phyloP scores from a whole-genome alignment of 2,888 invertebrate genomes.

The Acanthosoma haemorrhoidale region DNA sequence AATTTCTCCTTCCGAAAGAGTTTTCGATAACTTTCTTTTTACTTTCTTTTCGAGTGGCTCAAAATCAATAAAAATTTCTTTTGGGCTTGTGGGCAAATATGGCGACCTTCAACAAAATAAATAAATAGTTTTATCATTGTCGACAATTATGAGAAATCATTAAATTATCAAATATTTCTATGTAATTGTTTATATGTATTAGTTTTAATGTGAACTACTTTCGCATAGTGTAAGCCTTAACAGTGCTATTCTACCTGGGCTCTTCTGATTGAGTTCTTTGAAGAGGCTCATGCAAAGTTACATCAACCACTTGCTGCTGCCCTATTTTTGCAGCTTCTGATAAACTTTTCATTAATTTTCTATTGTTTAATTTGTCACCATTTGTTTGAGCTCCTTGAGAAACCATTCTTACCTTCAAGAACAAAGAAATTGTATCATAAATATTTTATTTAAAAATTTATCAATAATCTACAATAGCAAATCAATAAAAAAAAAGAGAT shows the following conservation, averaged over 20 bases:
- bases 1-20: constrained; percentile 75
- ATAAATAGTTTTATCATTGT: neutral
- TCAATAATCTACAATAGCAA: neutral
- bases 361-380: constrained; percentile 62
- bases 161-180: neutral
- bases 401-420: constrained; percentile 69
- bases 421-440: neutral
- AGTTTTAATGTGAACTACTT: no score
- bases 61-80: constrained; percentile 81
- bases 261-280: constrained; percentile 82
- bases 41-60: constrained; percentile 56
- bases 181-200: no score
- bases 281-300: constrained; percentile 64
- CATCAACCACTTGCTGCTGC: constrained; percentile 43
- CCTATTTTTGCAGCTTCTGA: constrained; percentile 59
- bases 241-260: constrained; percentile 38
- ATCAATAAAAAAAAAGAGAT: neutral
- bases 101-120: constrained; percentile 39
- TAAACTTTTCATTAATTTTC: constrained; percentile 75
- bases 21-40: constrained; percentile 57
- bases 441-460: neutral
- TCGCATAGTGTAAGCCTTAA: neutral
- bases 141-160: no score
- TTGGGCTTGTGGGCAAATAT: constrained; percentile 45
- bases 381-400: constrained; percentile 88